Percentiles rank a stretch among this genome's conserved stretches.
phyloP scores from a whole-genome alignment of 2,797 vertebrate genomes.

The Astyanax mexicanus region DNA sequence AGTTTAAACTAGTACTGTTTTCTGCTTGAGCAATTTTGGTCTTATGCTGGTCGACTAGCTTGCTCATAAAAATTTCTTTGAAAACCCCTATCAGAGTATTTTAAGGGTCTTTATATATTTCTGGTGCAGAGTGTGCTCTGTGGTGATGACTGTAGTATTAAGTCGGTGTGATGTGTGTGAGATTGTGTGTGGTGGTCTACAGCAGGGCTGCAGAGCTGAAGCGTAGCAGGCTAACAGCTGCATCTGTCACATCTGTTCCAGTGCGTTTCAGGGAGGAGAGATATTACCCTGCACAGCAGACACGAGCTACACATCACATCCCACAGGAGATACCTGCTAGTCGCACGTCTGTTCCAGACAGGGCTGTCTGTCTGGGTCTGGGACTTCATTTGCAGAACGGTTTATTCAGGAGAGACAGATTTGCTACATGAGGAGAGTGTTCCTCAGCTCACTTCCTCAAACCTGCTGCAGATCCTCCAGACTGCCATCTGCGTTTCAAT shows the following conservation, averaged over 20 bases:
- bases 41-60: too few relatives aligned
- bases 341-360: not conserved
- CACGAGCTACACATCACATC: not conserved
- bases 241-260: not conserved
- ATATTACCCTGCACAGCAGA: not conserved
- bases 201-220: not conserved
- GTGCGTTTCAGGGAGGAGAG: not conserved
- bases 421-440: too few relatives aligned
- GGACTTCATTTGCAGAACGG: not conserved
- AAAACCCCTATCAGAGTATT: too few relatives aligned
- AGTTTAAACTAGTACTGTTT: too few relatives aligned
- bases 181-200: not conserved
- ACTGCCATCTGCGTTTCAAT: too few relatives aligned
- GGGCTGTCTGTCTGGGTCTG: not conserved
- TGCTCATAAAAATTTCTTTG: too few relatives aligned
- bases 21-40: too few relatives aligned
- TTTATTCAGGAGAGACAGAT: not conserved
- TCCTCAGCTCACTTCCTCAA: too few relatives aligned
- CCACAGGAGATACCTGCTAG: not conserved
- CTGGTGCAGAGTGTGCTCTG: too few relatives aligned
- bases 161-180: not conserved
- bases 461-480: too few relatives aligned
- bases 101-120: too few relatives aligned
- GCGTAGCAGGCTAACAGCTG: not conserved
- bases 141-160: not conserved